Evolutionary conservation across 2,113 vertebrate species (phyloP).

Genomic region (Gymnorhina tibicen): DNA sequence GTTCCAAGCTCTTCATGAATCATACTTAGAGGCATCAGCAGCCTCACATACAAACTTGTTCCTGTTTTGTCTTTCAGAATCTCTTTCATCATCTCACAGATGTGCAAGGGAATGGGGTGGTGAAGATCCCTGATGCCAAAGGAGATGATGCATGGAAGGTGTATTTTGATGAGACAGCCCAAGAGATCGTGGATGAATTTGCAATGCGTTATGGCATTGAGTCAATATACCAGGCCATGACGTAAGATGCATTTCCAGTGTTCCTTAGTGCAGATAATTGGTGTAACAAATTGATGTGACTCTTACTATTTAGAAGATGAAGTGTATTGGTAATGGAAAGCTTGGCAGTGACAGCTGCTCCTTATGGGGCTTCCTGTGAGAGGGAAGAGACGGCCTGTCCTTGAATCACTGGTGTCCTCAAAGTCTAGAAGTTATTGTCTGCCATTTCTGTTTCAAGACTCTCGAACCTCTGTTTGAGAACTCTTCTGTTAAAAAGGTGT

Average conservation of each 20-base stretch:
- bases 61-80: slow-evolving; percentile 77
- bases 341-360: neutral
- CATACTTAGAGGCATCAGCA: neutral
- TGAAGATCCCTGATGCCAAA: slow-evolving; percentile 90
- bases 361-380: neutral
- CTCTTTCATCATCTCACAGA: slow-evolving; percentile 95
- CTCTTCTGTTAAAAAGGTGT: neutral
- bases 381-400: neutral
- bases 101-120: slow-evolving; percentile 84
- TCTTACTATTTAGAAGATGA: neutral
- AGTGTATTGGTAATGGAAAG: neutral
- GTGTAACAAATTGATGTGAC: neutral
- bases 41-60: neutral
- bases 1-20: neutral
- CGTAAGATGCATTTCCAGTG: slow-evolving; percentile 75
- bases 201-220: slow-evolving; percentile 98
- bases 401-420: neutral
- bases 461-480: neutral
- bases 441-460: neutral
- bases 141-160: slow-evolving; percentile 97
- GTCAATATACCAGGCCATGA: slow-evolving; percentile 99
- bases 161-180: slow-evolving; percentile 94
- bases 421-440: neutral
- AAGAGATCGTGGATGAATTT: slow-evolving; percentile 97
- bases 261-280: neutral